Percentiles rank a stretch among this genome's conserved stretches.
These are phyloP conservation scores for Idaea dimidiata DNA, from an alignment of 2,888 invertebrate species.

Conservation along the genomic window DNA sequence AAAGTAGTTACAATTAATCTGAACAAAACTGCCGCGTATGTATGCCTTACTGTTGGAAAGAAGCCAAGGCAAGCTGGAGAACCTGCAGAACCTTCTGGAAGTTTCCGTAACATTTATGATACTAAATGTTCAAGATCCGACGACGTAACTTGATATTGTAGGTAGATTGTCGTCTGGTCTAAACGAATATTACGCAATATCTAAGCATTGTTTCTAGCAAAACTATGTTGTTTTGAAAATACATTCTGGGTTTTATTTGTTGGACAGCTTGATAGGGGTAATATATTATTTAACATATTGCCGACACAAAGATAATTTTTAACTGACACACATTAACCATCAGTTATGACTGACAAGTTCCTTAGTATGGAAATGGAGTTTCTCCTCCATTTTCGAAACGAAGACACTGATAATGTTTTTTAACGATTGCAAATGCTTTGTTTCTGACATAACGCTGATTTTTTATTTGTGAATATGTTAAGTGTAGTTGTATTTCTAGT, in stretches of 20 bases:
- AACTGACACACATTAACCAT: too few relatives aligned
- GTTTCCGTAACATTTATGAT: neutral
- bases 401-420: too few relatives aligned
- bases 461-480: too few relatives aligned
- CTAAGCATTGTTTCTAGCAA: neutral
- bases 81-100: neutral
- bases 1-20: conserved; percentile 71
- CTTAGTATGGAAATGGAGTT: too few relatives aligned
- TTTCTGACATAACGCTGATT: too few relatives aligned
- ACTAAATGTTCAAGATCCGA: neutral
- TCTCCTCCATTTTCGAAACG: too few relatives aligned
- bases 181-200: neutral
- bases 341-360: too few relatives aligned
- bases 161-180: neutral
- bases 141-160: neutral
- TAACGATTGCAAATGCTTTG: too few relatives aligned
- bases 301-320: too few relatives aligned
- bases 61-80: conserved; percentile 45
- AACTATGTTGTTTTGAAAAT: neutral
- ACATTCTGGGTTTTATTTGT: neutral
- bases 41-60: conserved; percentile 49
- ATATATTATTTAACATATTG: too few relatives aligned
- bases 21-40: conserved; percentile 49
- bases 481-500: too few relatives aligned
- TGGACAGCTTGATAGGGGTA: neutral